These are phyloP conservation scores for Spermophilus dauricus DNA, from an alignment of 2,113 vertebrate genomes.

Conservation along the genomic window DNA sequence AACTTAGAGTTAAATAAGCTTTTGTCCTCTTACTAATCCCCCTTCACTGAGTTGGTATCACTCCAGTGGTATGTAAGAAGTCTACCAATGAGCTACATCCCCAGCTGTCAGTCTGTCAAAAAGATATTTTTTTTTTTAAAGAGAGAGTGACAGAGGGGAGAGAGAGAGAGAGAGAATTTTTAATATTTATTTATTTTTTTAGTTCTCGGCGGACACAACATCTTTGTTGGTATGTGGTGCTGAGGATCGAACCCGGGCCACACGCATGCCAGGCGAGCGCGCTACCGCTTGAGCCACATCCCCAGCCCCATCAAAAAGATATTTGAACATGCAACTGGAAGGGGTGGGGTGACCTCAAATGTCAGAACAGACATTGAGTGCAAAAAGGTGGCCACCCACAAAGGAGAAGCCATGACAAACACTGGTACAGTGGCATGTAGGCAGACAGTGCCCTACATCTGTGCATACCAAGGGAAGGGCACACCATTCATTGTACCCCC, in stretches of 20 bases:
- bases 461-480: neutral
- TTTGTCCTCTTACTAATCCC: neutral
- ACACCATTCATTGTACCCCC: neutral
- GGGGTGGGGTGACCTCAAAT: neutral
- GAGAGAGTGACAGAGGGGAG: too few species aligned
- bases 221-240: too few species aligned
- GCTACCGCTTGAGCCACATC: too few species aligned
- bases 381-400: neutral
- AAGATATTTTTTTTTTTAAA: too few species aligned
- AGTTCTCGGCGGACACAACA: too few species aligned
- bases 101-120: neutral
- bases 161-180: too few species aligned
- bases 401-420: neutral
- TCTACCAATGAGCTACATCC: too few species aligned
- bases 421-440: neutral
- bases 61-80: too few species aligned
- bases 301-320: neutral
- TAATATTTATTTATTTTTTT: too few species aligned
- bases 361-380: neutral
- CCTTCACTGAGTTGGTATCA: neutral
- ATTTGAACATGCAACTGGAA: neutral
- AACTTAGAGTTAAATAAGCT: neutral
- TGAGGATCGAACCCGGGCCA: too few species aligned
- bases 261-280: too few species aligned
- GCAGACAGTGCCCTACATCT: neutral